These are phyloP conservation scores for Dolichotis patagonum DNA, from an alignment of 2,113 vertebrate species.

Conservation along the genomic window DNA sequence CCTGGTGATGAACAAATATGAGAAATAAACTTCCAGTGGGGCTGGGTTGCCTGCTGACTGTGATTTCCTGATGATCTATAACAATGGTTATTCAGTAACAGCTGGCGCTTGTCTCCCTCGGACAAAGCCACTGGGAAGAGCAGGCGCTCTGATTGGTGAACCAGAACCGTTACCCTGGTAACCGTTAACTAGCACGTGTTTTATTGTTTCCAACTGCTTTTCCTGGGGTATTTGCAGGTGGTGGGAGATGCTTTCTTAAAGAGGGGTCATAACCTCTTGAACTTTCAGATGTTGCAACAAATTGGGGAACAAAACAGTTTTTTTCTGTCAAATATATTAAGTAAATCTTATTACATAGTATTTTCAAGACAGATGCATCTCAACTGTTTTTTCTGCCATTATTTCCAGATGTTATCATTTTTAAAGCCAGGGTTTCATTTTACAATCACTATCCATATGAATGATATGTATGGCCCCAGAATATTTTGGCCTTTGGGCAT, in stretches of 20 bases:
- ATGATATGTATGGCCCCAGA: not conserved
- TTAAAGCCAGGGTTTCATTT: slow-evolving; percentile 75
- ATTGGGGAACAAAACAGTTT: slow-evolving; percentile 89
- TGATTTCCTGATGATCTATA: slow-evolving; percentile 87
- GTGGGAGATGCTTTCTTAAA: slow-evolving; percentile 87
- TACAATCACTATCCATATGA: slow-evolving; percentile 63
- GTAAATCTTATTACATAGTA: slow-evolving; percentile 87
- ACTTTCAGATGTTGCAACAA: slow-evolving; percentile 93
- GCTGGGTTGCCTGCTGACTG: slow-evolving; percentile 81
- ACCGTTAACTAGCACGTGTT: slow-evolving; percentile 94
- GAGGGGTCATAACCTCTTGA: slow-evolving; percentile 91
- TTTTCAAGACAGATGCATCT: slow-evolving; percentile 84
- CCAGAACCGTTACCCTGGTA: slow-evolving; percentile 92
- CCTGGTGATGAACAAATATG: slow-evolving; percentile 74
- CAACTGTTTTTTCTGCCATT: slow-evolving; percentile 78
- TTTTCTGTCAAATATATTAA: slow-evolving; percentile 86
- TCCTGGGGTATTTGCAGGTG: slow-evolving; percentile 91
- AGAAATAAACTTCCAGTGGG: slow-evolving; percentile 78
- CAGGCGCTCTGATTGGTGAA: slow-evolving; percentile 87
- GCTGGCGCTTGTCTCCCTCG: slow-evolving; percentile 89
- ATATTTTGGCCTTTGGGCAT: not conserved
- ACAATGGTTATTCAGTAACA: slow-evolving; percentile 90
- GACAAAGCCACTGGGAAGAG: slow-evolving; percentile 88
- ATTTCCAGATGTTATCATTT: slow-evolving; percentile 85
- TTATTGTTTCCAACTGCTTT: slow-evolving; percentile 92